A percentile compares a stretch with the other conserved stretches of the same genome.
Evolutionary conservation across 2,113 vertebrate genomes (phyloP).

Genomic region (Alaudala cheleensis): DNA sequence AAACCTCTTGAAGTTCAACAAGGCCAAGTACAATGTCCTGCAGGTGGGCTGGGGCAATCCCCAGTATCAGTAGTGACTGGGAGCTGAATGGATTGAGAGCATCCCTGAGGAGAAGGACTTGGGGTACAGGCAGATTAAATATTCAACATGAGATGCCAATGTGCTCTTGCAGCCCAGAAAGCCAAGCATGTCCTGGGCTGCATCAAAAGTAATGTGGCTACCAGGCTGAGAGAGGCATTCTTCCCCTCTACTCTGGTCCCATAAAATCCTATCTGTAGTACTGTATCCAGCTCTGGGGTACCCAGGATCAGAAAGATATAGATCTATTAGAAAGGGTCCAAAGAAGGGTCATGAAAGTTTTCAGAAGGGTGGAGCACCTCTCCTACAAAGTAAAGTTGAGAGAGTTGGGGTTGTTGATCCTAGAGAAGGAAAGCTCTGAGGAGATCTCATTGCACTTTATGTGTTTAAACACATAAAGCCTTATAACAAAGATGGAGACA

Average conservation of each 20-base stretch:
- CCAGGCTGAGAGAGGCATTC: not conserved
- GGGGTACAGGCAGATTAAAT: not conserved
- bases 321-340: not conserved
- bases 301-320: not conserved
- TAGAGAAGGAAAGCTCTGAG: not conserved
- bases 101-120: accelerated
- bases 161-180: not conserved
- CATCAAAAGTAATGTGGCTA: not conserved
- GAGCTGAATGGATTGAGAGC: not conserved
- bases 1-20: not conserved
- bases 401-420: not conserved
- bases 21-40: not conserved
- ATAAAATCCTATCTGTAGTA: not conserved
- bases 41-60: not conserved
- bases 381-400: not conserved
- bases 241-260: not conserved
- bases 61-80: not conserved
- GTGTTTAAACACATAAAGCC: not conserved
- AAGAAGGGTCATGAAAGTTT: not conserved
- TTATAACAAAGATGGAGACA: not conserved
- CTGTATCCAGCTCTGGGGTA: accelerated
- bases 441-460: not conserved
- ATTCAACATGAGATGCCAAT: accelerated
- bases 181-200: accelerated
- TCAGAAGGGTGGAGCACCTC: not conserved